Evolutionary conservation across 2,113 vertebrate species (phyloP), one percentile per base, ranked within the genome.

Genomic region (Alexandromys fortis): DNA sequence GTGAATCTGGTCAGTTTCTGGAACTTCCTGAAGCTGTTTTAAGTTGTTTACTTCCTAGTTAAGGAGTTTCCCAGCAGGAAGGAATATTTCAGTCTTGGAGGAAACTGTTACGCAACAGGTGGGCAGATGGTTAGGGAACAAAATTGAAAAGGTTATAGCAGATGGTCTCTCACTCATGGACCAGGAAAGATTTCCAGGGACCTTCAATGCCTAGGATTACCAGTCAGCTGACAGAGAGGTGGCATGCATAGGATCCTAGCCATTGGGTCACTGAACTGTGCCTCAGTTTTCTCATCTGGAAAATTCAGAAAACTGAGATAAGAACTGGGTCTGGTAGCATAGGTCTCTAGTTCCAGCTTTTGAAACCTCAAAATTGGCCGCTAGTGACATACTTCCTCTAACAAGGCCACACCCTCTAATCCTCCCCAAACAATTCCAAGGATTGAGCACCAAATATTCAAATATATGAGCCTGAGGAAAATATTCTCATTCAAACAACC

Each of bases 251-350:
- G 68, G 35, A 70, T 83, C 88, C 42, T 52, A 87, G 45, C 55
- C 55, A 1, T 33, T 42, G 33, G 91, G 38, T 68, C 75, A 77
- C n/a, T 89, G 85, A 92, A n/a, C 86, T 82, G n/a, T 68, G 70
- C 76, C 68, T 91, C 5, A 0, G 42, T 96, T 92, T 97, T 86
- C 68, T 91, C 58, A 87, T 81, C 76, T 49, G 61, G n/a, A 94
- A 95, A 96, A 82, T 21, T 35, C 52, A 61, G 24, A 86, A 78
- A 78, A 49, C n/a, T 13, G 2, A 90, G 87, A 16, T 24, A 55
- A n/a, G 47, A n/a, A 13, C 35, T 38, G 35, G n/a, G 49, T 24
- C 52, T 73, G 68, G 49, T 73, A 88, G 52, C 22, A 28, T 22
- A 73, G 68, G 21, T 35, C 30, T 55, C 13, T 73, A 88, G n/a